Percentiles rank a stretch among this genome's conserved stretches.
Conservation (phyloP, 2,797 vertebrate species). For the Trachops cirrhosus region DNA sequence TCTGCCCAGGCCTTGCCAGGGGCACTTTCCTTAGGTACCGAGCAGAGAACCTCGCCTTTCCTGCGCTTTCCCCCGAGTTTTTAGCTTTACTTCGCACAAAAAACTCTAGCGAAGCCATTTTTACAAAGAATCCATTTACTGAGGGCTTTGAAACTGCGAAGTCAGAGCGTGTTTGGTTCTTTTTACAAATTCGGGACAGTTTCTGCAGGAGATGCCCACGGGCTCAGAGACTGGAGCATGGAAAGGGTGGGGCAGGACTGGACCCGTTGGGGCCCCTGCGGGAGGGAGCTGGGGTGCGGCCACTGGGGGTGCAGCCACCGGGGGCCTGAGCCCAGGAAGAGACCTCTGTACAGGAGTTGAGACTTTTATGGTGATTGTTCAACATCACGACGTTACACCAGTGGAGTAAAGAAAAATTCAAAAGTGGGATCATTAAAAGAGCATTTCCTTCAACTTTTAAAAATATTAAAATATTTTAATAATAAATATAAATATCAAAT, state of each 20-base stretch:
- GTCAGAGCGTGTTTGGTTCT: not conserved
- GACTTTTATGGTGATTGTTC: not conserved
- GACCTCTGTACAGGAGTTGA: not conserved
- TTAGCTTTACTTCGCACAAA: not conserved
- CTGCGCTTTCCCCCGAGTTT: not conserved
- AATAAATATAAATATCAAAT: not conserved
- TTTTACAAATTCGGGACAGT: not conserved
- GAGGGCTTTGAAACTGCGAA: not conserved
- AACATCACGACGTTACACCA: not conserved
- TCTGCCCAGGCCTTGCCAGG: fast-evolving
- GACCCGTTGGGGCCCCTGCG: not conserved
- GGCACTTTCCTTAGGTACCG: not conserved
- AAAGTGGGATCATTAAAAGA: not conserved
- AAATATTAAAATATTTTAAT: not conserved
- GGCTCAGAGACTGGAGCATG: too few relatives aligned
- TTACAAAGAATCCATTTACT: not conserved
- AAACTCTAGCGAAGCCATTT: not conserved
- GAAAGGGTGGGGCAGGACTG: fast-evolving
- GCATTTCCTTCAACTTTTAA: not conserved
- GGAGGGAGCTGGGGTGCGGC: not conserved
- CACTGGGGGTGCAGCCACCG: fast-evolving
- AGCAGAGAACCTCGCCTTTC: not conserved
- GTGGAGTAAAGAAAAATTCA: too few relatives aligned
- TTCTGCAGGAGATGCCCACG: not conserved
- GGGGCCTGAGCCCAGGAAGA: not conserved